Conservation (phyloP, 1,140 invertebrate species). For the Hyles vespertilio region DNA sequence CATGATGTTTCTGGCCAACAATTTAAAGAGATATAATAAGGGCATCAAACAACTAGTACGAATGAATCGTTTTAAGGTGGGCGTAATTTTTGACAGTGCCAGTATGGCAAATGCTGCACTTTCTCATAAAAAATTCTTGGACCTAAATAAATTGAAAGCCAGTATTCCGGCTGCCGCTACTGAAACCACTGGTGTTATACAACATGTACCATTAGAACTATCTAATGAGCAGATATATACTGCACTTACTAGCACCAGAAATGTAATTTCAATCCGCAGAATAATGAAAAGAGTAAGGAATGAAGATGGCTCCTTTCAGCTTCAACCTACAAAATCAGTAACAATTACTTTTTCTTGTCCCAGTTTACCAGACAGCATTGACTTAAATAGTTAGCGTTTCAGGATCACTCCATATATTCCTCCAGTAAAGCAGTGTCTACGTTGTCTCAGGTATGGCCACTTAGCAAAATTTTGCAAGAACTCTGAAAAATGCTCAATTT, state of each 20-base stretch:
- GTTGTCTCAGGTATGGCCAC: conserved; percentile 25
- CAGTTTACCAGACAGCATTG: conserved; percentile 16
- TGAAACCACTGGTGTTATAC: conserved; percentile 6
- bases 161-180: neutral
- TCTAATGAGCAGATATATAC: conserved; percentile 5
- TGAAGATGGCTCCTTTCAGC: conserved; percentile 1
- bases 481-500: conserved; percentile 24
- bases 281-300: conserved; percentile 18
- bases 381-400: too few species aligned
- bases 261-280: conserved; percentile 14
- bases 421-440: conserved; percentile 31
- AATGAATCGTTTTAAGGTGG: conserved; percentile 14
- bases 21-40: conserved; percentile 7
- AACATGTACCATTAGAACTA: conserved; percentile 5
- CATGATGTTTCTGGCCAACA: conserved; percentile 4
- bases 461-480: conserved; percentile 32
- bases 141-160: conserved; percentile 4
- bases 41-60: conserved; percentile 5
- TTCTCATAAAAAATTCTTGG: conserved; percentile 16
- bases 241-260: conserved; percentile 12
- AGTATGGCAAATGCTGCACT: conserved; percentile 16
- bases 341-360: conserved; percentile 21
- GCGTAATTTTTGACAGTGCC: conserved; percentile 15
- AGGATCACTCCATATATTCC: conserved; percentile 24
- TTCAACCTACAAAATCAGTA: conserved; percentile 4